These are phyloP conservation scores for Nomia melanderi DNA, from an alignment of 1,140 invertebrate genomes.

Conservation along the genomic window DNA sequence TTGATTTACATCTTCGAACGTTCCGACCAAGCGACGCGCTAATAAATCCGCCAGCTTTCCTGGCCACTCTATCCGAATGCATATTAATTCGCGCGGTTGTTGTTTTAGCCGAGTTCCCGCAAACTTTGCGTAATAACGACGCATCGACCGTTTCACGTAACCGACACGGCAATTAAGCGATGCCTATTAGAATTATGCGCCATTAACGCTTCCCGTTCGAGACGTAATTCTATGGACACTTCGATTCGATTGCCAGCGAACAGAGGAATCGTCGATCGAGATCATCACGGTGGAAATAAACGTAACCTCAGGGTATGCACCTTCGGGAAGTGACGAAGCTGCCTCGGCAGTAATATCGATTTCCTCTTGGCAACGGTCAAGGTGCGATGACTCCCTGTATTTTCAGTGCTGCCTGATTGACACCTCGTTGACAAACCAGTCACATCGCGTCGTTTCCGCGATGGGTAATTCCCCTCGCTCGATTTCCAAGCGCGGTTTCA, in stretches of 20 bases:
- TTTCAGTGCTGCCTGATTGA: background rate
- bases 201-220: background rate
- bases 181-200: conserved; percentile 1
- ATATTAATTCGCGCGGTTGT: conserved; percentile 14
- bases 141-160: background rate
- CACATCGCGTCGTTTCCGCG: conserved; percentile 4
- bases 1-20: conserved; percentile 19
- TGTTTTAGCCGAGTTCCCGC: background rate
- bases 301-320: background rate
- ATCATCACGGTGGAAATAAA: background rate
- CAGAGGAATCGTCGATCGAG: background rate
- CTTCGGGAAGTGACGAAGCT: conserved; percentile 1
- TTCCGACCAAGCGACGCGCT: background rate
- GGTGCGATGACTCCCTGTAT: conserved; percentile 26
- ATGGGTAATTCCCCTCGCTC: background rate
- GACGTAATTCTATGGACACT: background rate
- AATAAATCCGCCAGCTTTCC: conserved; percentile 1
- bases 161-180: background rate
- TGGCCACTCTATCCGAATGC: background rate
- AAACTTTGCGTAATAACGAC: background rate
- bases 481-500: background rate
- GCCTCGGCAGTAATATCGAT: conserved; percentile 10
- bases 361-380: background rate
- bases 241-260: background rate
- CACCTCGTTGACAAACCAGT: conserved; percentile 1